Evolutionary conservation across 2,113 vertebrate genomes (phyloP).

Genomic region (Chloebia gouldiae): DNA sequence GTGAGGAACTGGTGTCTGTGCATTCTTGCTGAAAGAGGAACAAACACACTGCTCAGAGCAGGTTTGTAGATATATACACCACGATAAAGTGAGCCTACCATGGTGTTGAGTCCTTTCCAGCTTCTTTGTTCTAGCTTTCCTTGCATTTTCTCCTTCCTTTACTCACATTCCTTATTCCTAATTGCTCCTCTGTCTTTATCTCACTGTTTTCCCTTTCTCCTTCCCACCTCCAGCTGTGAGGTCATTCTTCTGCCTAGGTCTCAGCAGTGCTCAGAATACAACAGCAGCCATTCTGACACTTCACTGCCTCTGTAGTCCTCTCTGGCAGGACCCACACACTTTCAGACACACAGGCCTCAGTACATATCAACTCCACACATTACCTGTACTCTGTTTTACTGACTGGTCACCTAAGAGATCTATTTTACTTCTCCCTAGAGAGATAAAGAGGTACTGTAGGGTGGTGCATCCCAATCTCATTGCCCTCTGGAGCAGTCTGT

Average conservation of each 20-base stretch:
- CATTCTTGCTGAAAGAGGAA: not conserved
- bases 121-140: not conserved
- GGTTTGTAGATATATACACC: not conserved
- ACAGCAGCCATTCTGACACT: not conserved
- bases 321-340: not conserved
- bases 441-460: not conserved
- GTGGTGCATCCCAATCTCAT: not conserved
- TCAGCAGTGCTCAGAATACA: not conserved
- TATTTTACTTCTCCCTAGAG: not conserved
- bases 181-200: not conserved
- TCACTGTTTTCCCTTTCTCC: not conserved
- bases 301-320: not conserved
- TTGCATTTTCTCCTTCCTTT: not conserved
- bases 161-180: not conserved
- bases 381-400: not conserved
- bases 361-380: not conserved
- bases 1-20: not conserved
- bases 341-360: not conserved
- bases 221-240: not conserved
- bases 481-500: not conserved
- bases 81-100: not conserved
- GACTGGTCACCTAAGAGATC: not conserved
- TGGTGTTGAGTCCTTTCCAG: not conserved
- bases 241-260: not conserved
- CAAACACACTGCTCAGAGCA: not conserved